These are phyloP conservation scores for Thrips palmi DNA, from an alignment of 1,140 invertebrate species.

Conservation along the genomic window DNA sequence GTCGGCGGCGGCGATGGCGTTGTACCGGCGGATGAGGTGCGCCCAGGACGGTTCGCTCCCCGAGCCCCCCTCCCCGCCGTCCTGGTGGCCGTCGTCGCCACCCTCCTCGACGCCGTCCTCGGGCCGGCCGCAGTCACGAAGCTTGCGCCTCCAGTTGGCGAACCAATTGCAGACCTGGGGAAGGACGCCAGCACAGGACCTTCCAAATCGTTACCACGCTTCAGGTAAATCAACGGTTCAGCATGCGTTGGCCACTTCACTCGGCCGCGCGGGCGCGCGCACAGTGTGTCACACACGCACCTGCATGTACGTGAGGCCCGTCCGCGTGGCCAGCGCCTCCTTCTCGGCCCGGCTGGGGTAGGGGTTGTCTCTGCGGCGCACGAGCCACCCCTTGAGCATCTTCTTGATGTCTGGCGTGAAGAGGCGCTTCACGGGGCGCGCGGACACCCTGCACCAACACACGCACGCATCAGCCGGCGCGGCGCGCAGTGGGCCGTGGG, in stretches of 20 bases:
- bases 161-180: constrained; percentile 60
- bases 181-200: too few relatives aligned
- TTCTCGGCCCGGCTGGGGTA: constrained; percentile 54
- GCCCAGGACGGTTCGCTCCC: not conserved
- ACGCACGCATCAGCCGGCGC: too few relatives aligned
- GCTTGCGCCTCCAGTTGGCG: constrained; percentile 50
- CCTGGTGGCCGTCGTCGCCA: constrained; percentile 44
- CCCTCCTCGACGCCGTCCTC: too few relatives aligned
- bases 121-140: too few relatives aligned
- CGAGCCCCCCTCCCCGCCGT: constrained; percentile 33
- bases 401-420: constrained; percentile 56
- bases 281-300: constrained; percentile 19
- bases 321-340: constrained; percentile 42
- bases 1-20: not conserved
- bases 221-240: too few relatives aligned
- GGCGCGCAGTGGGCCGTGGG: too few relatives aligned
- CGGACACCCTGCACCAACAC: too few relatives aligned
- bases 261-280: too few relatives aligned
- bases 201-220: too few relatives aligned
- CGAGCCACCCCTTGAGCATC: constrained; percentile 49
- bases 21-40: not conserved
- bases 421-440: too few relatives aligned
- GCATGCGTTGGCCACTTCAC: too few relatives aligned
- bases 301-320: constrained; percentile 49
- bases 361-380: constrained; percentile 46